Percentiles rank a stretch among this genome's conserved stretches.
phyloP scores from a whole-genome alignment of 2,113 vertebrate genomes.

The Bungarus multicinctus region DNA sequence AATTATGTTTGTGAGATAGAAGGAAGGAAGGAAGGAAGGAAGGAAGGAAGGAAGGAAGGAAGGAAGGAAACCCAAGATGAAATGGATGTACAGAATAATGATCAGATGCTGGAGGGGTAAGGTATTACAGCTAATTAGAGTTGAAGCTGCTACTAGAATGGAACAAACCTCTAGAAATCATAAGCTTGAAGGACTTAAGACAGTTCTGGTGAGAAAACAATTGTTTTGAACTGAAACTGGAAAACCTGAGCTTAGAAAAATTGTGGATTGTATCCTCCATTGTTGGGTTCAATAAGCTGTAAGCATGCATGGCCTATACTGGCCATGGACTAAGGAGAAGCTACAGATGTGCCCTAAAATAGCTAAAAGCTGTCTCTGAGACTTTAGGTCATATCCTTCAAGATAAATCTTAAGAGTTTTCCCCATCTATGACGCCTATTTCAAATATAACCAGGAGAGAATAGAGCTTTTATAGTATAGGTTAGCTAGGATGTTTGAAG shows the following conservation, averaged over 20 bases:
- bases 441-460: neutral
- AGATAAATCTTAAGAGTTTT: neutral
- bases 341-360: neutral
- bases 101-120: neutral
- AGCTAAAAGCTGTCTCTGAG: neutral
- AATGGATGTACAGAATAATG: neutral
- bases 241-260: neutral
- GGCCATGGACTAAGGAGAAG: neutral
- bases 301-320: neutral
- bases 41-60: too few relatives aligned
- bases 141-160: neutral
- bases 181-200: neutral
- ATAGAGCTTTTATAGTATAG: neutral
- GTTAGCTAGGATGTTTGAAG: neutral
- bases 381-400: neutral
- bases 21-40: too few relatives aligned
- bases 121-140: neutral
- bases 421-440: neutral
- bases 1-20: neutral
- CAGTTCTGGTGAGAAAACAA: neutral
- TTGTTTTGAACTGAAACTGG: neutral
- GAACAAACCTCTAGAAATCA: neutral
- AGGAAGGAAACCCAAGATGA: neutral
- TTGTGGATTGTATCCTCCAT: neutral
- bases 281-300: neutral